Conservation (phyloP, 37 sponge, comb jelly and placozoan genomes). For the Spongia lamella region DNA sequence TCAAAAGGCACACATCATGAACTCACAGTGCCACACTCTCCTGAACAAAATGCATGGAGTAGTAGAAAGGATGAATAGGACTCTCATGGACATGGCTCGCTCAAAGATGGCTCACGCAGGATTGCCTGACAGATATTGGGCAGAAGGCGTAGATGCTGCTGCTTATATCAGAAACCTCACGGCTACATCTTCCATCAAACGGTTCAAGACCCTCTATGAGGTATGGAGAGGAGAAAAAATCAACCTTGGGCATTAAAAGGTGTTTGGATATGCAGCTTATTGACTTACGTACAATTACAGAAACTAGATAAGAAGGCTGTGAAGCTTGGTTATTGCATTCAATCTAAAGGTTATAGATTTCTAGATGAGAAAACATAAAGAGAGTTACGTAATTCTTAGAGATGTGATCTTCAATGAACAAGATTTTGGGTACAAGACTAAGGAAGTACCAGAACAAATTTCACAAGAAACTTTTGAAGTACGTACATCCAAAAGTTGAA, state of each 20-base stretch:
- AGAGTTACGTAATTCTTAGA: background rate
- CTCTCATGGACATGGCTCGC: slow-evolving; percentile 43
- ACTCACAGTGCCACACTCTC: slow-evolving; percentile 45
- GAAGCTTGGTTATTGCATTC: slow-evolving; percentile 4
- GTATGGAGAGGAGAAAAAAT: slow-evolving; percentile 42
- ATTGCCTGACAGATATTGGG: no score
- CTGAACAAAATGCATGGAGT: slow-evolving; percentile 69
- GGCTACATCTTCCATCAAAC: slow-evolving; percentile 34
- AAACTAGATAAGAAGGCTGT: slow-evolving; percentile 49
- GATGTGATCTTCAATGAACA: slow-evolving; percentile 15
- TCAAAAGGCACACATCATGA: slow-evolving; percentile 50
- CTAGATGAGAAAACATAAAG: slow-evolving; percentile 1
- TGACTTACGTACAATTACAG: no score
- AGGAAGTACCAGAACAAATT: no score
- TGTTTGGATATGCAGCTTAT: slow-evolving; percentile 63
- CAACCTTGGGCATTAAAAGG: slow-evolving; percentile 29
- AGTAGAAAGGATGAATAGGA: slow-evolving; percentile 57
- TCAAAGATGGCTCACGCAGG: slow-evolving; percentile 55
- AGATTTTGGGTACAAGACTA: background rate
- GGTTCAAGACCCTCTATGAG: slow-evolving; percentile 44
- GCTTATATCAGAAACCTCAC: slow-evolving; percentile 37
- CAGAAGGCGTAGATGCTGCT: slow-evolving; percentile 22
- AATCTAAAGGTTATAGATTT: slow-evolving; percentile 9
- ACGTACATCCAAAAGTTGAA: no score
- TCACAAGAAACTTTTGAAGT: no score